These are phyloP conservation scores for Gymnarchus niloticus DNA, from an alignment of 2,113 vertebrate genomes.

Conservation along the genomic window DNA sequence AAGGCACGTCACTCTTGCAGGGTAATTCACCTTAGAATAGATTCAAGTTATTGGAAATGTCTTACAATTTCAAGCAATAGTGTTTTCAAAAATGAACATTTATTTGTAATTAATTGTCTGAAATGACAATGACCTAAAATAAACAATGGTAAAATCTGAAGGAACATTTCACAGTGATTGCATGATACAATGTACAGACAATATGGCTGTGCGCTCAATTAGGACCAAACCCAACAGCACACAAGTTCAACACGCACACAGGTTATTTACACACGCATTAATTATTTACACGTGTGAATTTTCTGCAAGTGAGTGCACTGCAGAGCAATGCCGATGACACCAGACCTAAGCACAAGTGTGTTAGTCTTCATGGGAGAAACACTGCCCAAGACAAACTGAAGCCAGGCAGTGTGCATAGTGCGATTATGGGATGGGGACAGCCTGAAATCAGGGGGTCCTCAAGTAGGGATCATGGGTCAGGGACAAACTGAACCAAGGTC, in stretches of 20 bases:
- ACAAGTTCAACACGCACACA: slow-evolving; percentile 35
- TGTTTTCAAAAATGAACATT: slow-evolving; percentile 41
- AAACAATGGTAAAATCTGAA: slow-evolving; percentile 29
- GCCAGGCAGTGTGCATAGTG: slow-evolving; percentile 41
- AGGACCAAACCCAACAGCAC: slow-evolving; percentile 49
- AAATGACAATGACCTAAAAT: slow-evolving; percentile 35
- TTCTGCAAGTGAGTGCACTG: slow-evolving; percentile 37
- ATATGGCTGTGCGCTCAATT: slow-evolving; percentile 50
- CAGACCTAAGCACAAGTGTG: neutral
- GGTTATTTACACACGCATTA: slow-evolving; percentile 27
- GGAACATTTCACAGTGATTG: slow-evolving; percentile 49
- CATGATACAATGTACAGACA: slow-evolving; percentile 42
- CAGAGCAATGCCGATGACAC: neutral
- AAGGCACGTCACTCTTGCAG: slow-evolving; percentile 82
- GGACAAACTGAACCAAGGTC: slow-evolving; percentile 35
- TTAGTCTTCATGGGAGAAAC: neutral
- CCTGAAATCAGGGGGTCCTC: neutral
- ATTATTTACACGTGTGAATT: slow-evolving; percentile 50
- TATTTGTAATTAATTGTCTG: slow-evolving; percentile 54
- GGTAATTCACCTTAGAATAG: slow-evolving; percentile 54
- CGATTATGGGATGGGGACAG: neutral
- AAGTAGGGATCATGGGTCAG: neutral
- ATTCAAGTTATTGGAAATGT: slow-evolving; percentile 51
- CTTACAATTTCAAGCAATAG: slow-evolving; percentile 33
- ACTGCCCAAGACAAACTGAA: neutral